Conservation (phyloP, 2,888 invertebrate species). For the Stenurella melanura region DNA sequence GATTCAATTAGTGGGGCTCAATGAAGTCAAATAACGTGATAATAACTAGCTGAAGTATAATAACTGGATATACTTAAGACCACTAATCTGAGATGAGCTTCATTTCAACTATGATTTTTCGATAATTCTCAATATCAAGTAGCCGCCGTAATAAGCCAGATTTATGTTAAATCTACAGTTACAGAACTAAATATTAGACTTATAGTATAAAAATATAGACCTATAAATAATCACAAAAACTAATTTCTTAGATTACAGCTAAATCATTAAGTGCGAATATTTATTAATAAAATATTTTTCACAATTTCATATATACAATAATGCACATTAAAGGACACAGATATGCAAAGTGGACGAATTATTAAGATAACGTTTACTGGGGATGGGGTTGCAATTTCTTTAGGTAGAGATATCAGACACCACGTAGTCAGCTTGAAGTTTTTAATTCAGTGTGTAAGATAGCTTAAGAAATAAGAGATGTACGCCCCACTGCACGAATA, state of each 20-base stretch:
- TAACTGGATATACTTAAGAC: too few species aligned
- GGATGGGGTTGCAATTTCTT: neutral
- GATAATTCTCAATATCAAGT: neutral
- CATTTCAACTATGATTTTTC: neutral
- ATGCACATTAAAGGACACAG: conserved; percentile 61
- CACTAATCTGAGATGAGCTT: too few species aligned
- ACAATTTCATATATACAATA: conserved; percentile 48
- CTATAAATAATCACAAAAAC: conserved; percentile 24
- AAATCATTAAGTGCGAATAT: conserved; percentile 28
- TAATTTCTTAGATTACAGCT: conserved; percentile 21
- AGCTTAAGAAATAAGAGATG: too few species aligned
- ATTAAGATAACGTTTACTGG: conserved; percentile 29
- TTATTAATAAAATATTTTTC: conserved; percentile 52
- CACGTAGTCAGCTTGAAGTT: neutral
- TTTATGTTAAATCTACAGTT: neutral
- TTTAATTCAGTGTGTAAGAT: too few species aligned
- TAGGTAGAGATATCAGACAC: neutral
- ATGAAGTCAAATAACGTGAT: too few species aligned
- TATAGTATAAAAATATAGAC: conserved; percentile 34
- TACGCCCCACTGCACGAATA: too few species aligned
- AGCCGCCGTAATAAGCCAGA: conserved; percentile 7
- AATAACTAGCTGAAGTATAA: too few species aligned
- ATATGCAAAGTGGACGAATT: conserved; percentile 67
- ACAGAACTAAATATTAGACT: conserved; percentile 16
- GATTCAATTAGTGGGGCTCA: too few species aligned